Conservation (phyloP, 2,888 invertebrate species). For the Morpho helenor region DNA sequence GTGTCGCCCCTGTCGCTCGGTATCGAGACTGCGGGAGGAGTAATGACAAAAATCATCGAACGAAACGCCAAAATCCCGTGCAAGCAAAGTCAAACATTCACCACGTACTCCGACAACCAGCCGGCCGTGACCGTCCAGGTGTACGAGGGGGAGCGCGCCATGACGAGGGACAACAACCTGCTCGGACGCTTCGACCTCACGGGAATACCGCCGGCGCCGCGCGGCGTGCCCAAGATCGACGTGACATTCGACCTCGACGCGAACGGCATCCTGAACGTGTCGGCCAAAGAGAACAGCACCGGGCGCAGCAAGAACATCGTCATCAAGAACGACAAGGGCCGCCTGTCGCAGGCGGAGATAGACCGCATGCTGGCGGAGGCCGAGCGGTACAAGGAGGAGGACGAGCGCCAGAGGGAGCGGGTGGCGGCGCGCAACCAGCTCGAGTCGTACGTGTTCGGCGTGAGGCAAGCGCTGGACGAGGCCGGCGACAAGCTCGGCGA, state of each 20-base stretch:
- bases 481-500: slow-evolving; percentile 51
- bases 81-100: slow-evolving; percentile 82
- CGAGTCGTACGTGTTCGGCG: slow-evolving; percentile 83
- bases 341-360: slow-evolving; percentile 85
- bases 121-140: slow-evolving; percentile 83
- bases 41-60: slow-evolving; percentile 84
- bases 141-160: slow-evolving; percentile 84
- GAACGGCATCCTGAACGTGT: slow-evolving; percentile 88
- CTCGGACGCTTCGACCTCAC: too few species aligned
- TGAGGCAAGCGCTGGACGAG: slow-evolving; percentile 83
- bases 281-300: slow-evolving; percentile 81
- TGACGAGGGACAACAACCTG: slow-evolving; percentile 41
- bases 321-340: slow-evolving; percentile 48
- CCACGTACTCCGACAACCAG: slow-evolving; percentile 87
- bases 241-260: too few species aligned
- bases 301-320: slow-evolving; percentile 83
- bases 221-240: too few species aligned
- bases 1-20: slow-evolving; percentile 80
- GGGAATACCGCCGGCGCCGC: too few species aligned
- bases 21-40: slow-evolving; percentile 85
- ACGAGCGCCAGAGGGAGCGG: slow-evolving; percentile 83
- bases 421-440: slow-evolving; percentile 45
- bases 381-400: slow-evolving; percentile 85
- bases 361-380: slow-evolving; percentile 85
- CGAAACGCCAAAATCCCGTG: slow-evolving; percentile 82